phyloP scores from a whole-genome alignment of 2,113 vertebrate species.

The Kobus ellipsiprymnus region DNA sequence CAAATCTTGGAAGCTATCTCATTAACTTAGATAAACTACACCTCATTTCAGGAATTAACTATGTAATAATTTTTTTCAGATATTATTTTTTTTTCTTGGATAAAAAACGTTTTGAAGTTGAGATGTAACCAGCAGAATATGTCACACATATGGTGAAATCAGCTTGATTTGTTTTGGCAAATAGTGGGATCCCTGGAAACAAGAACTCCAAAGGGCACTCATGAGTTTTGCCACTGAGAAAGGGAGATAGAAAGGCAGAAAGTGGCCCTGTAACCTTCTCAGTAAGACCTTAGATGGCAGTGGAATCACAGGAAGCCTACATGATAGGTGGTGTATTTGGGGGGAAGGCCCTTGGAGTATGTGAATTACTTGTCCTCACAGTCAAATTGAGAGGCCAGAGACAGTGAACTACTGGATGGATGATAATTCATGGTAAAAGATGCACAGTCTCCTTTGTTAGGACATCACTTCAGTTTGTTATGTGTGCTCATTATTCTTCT shows the following conservation, averaged over 20 bases:
- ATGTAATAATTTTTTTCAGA: neutral
- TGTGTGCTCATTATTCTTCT: neutral
- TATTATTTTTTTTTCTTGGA: neutral
- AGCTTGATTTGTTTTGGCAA: neutral
- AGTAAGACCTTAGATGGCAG: neutral
- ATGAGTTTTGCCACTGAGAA: neutral
- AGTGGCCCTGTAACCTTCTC: neutral
- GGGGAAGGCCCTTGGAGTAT: neutral
- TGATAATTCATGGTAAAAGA: neutral
- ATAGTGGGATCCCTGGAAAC: neutral
- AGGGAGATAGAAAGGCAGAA: neutral
- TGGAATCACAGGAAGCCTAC: neutral
- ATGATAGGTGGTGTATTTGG: neutral
- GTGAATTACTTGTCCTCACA: neutral
- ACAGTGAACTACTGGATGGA: neutral
- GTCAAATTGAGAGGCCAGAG: neutral
- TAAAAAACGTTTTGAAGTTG: neutral
- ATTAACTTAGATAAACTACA: neutral
- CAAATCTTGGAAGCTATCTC: neutral
- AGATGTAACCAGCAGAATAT: neutral
- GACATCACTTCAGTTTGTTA: neutral
- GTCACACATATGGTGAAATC: neutral
- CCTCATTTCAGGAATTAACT: neutral
- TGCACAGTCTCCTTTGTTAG: neutral
- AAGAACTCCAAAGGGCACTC: neutral